Base-by-base conservation (phyloP, 2,113 vertebrate genomes). In the Hippocampus comes region DNA sequence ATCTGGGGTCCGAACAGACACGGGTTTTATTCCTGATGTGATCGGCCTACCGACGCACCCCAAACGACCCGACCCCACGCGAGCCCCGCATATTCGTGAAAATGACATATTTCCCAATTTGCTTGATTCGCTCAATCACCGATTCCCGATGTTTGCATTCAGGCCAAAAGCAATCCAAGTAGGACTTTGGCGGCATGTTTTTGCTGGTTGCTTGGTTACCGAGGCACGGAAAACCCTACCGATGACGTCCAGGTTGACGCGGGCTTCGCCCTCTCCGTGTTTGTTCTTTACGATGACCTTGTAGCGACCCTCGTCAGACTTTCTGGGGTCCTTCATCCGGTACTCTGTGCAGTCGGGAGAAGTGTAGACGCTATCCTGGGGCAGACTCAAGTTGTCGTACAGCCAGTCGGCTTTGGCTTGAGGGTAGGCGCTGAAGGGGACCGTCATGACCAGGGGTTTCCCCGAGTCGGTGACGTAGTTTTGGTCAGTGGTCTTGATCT, bases 381-480 rank as follows among this genome's bases (percentile, higher is more conserved):
- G 89, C 30, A 98, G 88, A 75, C 89, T 88, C 78, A 92, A 87
- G 41, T 91, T 92, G 78, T 92, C 88, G 80, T 94, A 96, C 72
- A 94, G 90, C 97, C 97, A 99, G 74, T 99, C 93, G 3, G 96
- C 95, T 85, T 98, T 93, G 75, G 95, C 96, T 85, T 90, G 90
- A 56, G 97, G 97, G 79, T 98, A 99, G 67, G 97, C 95, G 70
- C 95, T 95, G 81, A 95, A 99, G 3, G 97, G 96, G 42, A 98
- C 93, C 15, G 90, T 89, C 96, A 99, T 96, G 27, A 90, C 90
- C 71, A 99, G 90, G 78, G 96, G 95, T 79, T 98, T 96, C 70
- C 97, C 95, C 65, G 87, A 96, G 67, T 99, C 97, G 43, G 96
- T 97, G 66, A 96, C 92, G 30, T 97, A 95, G 76, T 88, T 95